Base-by-base conservation (phyloP, 2,113 vertebrate species). In the Phocoena sinus region DNA sequence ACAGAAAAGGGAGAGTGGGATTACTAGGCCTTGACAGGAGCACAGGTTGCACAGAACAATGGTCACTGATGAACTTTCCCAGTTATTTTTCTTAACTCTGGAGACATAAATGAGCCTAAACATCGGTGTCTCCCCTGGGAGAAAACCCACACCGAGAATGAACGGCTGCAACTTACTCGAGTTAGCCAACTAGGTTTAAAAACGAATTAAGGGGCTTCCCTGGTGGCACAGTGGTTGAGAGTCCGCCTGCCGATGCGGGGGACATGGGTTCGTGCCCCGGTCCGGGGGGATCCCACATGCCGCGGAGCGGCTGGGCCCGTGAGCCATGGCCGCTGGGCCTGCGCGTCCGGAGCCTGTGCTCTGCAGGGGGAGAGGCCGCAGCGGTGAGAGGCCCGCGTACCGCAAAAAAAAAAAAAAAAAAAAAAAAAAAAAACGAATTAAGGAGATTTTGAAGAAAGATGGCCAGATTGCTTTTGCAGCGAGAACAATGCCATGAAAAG, bases 31-130 rank as follows among this genome's bases (percentile, higher is more conserved):
- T n/a, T 23, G 12, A 60, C 0, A 3, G 38, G 31, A 8, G 18
- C 1, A 0, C 13, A 12, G 36, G 13, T 25, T n/a, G 13, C 23
- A 31, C 1, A 10, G n/a, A 20, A 58, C 21, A 18, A 23, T 25
- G 18, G 20, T n/a, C 15, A 33, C 6, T 15, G 31, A 21, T 8
- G 9, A n/a, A 23, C 6, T 21, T 84, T 67, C 83, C 44, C n/a
- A 14, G 67, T 71, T 89, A 38, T 6, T 53, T 62, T 56, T 65
- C 77, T 53, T 58, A 89, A 36, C 21, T 41, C 7, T 25, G 23
- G 47, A 77, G 36, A 44, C 2, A 4, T 41, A 92, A 18, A 36
- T 6, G 71, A 84, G 36, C 26, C 71, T 77, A 26, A 47, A 76
- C 2, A 5, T 8, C 76, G 44, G 8, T 36, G 17, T 76, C 38